Evolutionary conservation across 2,888 invertebrate species (phyloP).

Genomic region (Linnaemya vulpina): DNA sequence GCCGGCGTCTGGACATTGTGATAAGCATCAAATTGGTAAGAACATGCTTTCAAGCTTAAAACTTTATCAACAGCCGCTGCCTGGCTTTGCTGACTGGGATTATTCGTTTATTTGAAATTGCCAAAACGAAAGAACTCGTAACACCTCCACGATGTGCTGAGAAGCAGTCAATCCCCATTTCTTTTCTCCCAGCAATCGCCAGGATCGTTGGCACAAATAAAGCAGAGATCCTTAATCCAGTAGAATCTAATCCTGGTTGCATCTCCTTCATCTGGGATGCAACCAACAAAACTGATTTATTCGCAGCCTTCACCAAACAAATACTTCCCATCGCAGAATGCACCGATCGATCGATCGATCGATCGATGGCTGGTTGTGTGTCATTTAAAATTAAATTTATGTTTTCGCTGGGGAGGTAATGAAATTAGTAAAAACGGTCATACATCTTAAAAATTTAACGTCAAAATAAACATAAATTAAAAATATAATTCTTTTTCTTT

Average conservation of each 20-base stretch:
- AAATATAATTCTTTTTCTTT: slow-evolving; percentile 18
- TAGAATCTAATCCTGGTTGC: too few species aligned
- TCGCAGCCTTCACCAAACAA: background rate
- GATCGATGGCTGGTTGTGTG: slow-evolving; percentile 17
- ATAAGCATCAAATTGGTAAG: background rate
- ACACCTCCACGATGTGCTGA: background rate
- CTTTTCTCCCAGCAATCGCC: too few species aligned
- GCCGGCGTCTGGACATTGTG: slow-evolving; percentile 37
- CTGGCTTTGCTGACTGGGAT: too few species aligned
- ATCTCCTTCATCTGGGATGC: too few species aligned
- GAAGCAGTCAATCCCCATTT: too few species aligned
- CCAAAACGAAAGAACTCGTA: background rate
- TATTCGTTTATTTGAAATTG: too few species aligned
- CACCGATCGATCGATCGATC: too few species aligned
- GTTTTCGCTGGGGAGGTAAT: slow-evolving; percentile 60
- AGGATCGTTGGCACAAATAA: too few species aligned
- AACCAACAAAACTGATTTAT: background rate
- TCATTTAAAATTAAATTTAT: slow-evolving; percentile 56
- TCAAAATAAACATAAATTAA: slow-evolving; percentile 69
- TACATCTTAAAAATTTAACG: slow-evolving; percentile 60
- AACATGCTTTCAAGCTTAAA: background rate
- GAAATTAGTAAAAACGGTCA: slow-evolving; percentile 69
- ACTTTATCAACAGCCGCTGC: background rate
- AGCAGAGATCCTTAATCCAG: too few species aligned
- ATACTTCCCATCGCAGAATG: too few species aligned